phyloP scores from a whole-genome alignment of 2,797 vertebrate genomes.

The Liparis tanakae region DNA sequence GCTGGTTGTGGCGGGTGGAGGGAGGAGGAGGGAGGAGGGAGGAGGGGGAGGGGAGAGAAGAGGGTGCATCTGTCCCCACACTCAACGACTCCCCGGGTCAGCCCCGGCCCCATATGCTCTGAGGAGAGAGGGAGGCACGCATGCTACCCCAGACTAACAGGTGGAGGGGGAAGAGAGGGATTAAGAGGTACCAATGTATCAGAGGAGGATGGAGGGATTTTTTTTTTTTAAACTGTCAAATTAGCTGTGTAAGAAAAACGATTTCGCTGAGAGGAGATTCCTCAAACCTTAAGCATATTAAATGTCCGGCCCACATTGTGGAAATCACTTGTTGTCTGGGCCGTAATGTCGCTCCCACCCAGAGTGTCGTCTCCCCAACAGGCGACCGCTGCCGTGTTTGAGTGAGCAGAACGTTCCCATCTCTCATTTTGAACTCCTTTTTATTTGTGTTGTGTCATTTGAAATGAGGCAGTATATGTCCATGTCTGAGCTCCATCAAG shows the following conservation, averaged over 20 bases:
- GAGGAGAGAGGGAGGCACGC: conserved; percentile 73
- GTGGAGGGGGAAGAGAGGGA: conserved; percentile 64
- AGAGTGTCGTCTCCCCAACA: conserved; percentile 20
- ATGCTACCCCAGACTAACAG: conserved; percentile 71
- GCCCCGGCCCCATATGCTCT: conserved; percentile 80
- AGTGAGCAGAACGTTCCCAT: background rate
- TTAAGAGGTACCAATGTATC: conserved; percentile 70
- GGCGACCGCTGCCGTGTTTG: conserved; percentile 47
- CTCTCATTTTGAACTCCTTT: no score
- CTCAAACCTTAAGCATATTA: conserved; percentile 51
- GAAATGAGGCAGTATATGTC: background rate
- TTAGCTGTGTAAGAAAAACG: conserved; percentile 63
- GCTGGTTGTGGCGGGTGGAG: conserved; percentile 53
- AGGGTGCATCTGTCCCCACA: conserved; percentile 79
- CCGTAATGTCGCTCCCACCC: conserved; percentile 25
- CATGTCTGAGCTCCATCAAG: background rate
- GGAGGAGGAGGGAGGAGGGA: no score
- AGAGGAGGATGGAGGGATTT: conserved; percentile 48
- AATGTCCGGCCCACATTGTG: conserved; percentile 50
- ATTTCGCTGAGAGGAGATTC: conserved; percentile 55
- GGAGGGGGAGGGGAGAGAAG: conserved; percentile 28
- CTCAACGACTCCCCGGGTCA: conserved; percentile 79
- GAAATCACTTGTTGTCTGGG: conserved; percentile 25
- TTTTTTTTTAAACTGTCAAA: conserved; percentile 64
- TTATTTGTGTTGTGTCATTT: no score